phyloP scores from a whole-genome alignment of 2,797 vertebrate genomes.

The Hydrocynus forskahlii region DNA sequence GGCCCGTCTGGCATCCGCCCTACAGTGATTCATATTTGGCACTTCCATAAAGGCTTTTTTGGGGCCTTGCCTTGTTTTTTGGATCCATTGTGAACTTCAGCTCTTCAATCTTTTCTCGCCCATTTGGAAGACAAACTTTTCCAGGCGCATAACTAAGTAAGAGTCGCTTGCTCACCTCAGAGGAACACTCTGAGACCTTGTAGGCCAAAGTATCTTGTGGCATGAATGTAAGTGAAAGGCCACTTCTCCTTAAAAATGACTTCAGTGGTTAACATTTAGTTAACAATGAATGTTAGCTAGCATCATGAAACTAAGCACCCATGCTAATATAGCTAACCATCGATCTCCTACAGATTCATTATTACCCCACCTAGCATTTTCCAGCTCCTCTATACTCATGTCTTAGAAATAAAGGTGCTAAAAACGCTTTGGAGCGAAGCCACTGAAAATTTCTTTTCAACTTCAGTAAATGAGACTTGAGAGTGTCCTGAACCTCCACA shows the following conservation, averaged over 20 bases:
- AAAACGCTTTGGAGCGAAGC: too few relatives aligned
- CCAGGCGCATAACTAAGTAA: conserved; percentile 67
- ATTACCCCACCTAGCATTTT: background rate
- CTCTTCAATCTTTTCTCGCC: conserved; percentile 52
- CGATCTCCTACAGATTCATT: background rate
- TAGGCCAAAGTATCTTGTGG: conserved; percentile 5
- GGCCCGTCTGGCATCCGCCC: conserved; percentile 74
- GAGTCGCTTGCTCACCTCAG: conserved; percentile 46
- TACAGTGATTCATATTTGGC: conserved; percentile 84
- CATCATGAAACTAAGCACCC: background rate
- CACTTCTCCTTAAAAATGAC: background rate
- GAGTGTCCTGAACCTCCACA: too few relatives aligned
- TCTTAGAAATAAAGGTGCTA: background rate
- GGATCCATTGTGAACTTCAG: conserved; percentile 61
- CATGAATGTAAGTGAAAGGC: conserved; percentile 12
- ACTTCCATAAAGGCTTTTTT: conserved; percentile 77
- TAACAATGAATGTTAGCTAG: background rate
- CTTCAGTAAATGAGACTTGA: too few relatives aligned
- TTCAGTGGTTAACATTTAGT: background rate
- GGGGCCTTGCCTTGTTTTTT: conserved; percentile 67
- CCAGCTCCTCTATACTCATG: background rate
- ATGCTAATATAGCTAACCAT: background rate
- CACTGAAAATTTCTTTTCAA: too few relatives aligned
- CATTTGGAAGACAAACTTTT: conserved; percentile 69
- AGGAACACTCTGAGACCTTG: background rate